Base-by-base conservation (phyloP, 2,113 vertebrate species). In the Euleptes europaea region DNA sequence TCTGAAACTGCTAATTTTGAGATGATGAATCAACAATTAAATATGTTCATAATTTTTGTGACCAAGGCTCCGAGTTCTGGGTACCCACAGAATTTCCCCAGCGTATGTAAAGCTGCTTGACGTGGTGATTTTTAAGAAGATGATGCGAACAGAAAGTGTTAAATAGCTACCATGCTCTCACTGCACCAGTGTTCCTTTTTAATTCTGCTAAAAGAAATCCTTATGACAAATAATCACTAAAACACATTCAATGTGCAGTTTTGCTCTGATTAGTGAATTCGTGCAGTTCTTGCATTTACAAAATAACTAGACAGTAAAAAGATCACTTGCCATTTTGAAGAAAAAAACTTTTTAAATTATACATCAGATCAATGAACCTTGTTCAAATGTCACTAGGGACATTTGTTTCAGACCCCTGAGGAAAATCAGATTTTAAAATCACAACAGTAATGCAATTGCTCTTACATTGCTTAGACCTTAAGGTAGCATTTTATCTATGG, bases 381-480 rank as follows among this genome's bases (percentile, higher is more conserved):
- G 54, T 73, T 42, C 14, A 44, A 73, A 73, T 2, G n/a, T 57
- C 23, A 60, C 17, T 63, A 42, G 9, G 38, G 63, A 57, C 26
- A 21, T n/a, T 72, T 49, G 33, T 51, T 71, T 54, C 31, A 63
- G 33, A 33, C 15, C 35, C 65, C 44, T 12, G 51, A 63, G 51
- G 81, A 73, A 73, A 83, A 83, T 63, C 69, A 73, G 44, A 44
- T 73, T 63, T 73, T 23, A 63, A 83, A 73, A 70, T 51, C 51
- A 38, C 15, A 70, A 38, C 4, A 14, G 15, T 63, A 51, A 82
- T 73, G 70, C 35, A 82, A 73, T 82, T 82, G 15, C 54, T 54
- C 14, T 57, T 60, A 60, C 73, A 73, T 60, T 44, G 35, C 47
- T 73, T 5, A 63, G 69, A 73, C 81, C 81, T 33, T 35, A 73